Percentiles rank a stretch among this genome's conserved stretches.
Evolutionary conservation across 2,113 vertebrate genomes (phyloP).

Genomic region (Microcebus murinus): DNA sequence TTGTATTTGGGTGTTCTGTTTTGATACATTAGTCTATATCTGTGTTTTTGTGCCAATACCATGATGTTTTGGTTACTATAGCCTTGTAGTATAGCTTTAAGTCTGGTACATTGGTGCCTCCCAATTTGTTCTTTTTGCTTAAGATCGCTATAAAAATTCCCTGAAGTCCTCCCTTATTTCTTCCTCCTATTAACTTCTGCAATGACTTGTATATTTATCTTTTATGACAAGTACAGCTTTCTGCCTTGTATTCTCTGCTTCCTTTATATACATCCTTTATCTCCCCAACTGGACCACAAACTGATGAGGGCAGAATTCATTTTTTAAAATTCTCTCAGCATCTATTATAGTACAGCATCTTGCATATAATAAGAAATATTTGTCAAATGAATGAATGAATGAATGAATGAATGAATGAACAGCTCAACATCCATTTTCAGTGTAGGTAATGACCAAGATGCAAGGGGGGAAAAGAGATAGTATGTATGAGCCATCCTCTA

Average conservation of each 20-base stretch:
- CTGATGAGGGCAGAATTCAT: not conserved
- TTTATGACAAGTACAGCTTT: not conserved
- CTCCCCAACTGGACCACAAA: not conserved
- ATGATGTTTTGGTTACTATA: too few relatives aligned
- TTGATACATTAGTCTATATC: too few relatives aligned
- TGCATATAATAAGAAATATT: conserved; percentile 24
- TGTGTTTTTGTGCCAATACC: too few relatives aligned
- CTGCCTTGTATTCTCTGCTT: not conserved
- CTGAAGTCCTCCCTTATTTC: not conserved
- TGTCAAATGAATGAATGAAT: not conserved
- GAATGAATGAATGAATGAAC: not conserved
- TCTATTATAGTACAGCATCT: not conserved
- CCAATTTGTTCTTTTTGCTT: too few relatives aligned
- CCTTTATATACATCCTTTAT: not conserved
- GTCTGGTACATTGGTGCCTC: too few relatives aligned
- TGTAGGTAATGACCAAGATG: not conserved
- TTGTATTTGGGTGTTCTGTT: too few relatives aligned
- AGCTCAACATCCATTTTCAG: not conserved
- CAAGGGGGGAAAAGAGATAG: not conserved
- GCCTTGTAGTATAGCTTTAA: too few relatives aligned
- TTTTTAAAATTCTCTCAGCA: not conserved
- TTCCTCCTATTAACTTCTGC: not conserved
- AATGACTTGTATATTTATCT: not conserved
- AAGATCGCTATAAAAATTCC: too few relatives aligned
- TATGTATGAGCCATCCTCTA: not conserved